Conservation (phyloP, 2,888 invertebrate genomes). For the Mythimna impura region DNA sequence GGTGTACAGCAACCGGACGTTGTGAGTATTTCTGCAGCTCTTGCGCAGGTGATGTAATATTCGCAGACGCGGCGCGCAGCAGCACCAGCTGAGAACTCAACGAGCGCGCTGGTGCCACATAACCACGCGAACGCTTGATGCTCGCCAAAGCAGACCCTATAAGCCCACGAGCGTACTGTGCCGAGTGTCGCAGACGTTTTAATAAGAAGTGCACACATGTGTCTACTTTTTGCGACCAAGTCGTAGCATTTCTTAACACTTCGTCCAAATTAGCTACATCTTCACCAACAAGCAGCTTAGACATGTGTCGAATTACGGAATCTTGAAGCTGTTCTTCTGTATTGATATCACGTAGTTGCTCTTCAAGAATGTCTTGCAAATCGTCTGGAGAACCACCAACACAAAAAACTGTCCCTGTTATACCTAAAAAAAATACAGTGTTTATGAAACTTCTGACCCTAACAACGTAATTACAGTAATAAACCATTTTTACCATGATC, state of each 20-base stretch:
- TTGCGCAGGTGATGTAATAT: background rate
- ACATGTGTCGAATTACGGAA: conserved; percentile 27
- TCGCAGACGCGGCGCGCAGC: conserved; percentile 48
- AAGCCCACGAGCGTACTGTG: conserved; percentile 71
- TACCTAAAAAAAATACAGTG: no score
- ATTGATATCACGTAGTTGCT: background rate
- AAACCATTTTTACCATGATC: no score
- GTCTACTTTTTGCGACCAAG: conserved; percentile 56
- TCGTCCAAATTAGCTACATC: conserved; percentile 33
- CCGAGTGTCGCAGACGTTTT: conserved; percentile 68
- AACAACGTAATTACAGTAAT: no score
- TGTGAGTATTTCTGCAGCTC: conserved; percentile 12
- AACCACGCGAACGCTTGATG: conserved; percentile 60
- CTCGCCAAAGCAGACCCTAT: conserved; percentile 71
- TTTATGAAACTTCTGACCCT: no score
- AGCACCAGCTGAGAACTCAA: conserved; percentile 67
- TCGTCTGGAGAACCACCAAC: background rate
- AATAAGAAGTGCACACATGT: conserved; percentile 65
- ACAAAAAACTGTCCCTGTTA: no score
- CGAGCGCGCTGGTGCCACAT: conserved; percentile 39
- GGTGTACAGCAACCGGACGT: conserved; percentile 3
- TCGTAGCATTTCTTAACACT: conserved; percentile 2
- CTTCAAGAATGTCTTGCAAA: background rate
- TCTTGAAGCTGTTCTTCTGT: conserved; percentile 14
- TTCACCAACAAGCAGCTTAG: conserved; percentile 26